phyloP scores from a whole-genome alignment of 2,113 vertebrate genomes.

The Protobothrops flavoviridis region DNA sequence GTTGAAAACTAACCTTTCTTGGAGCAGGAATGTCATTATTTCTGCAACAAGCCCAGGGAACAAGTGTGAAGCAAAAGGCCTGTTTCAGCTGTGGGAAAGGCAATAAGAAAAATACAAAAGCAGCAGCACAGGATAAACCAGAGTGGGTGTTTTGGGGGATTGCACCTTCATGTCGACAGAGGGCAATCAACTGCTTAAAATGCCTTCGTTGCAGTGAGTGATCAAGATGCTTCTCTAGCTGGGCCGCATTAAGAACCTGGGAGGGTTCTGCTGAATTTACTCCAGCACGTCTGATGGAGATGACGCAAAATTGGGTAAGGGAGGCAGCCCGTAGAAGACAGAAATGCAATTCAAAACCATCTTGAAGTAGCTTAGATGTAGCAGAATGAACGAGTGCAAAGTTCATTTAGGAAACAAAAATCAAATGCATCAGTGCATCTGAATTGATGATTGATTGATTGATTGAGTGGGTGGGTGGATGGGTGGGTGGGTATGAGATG shows the following conservation, averaged over 20 bases:
- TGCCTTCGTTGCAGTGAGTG: neutral
- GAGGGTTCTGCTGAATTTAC: neutral
- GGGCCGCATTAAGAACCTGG: neutral
- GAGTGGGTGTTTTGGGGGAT: neutral
- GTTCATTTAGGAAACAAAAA: neutral
- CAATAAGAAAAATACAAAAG: neutral
- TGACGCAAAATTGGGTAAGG: neutral
- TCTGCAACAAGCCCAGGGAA: neutral
- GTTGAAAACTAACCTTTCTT: neutral
- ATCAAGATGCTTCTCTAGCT: neutral
- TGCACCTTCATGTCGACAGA: neutral
- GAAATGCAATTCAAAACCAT: neutral
- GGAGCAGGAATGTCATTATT: neutral
- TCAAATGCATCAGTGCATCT: neutral
- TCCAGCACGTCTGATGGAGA: neutral
- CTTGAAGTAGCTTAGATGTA: neutral
- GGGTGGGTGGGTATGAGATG: too few species aligned
- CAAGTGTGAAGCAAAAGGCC: neutral
- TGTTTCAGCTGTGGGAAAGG: neutral
- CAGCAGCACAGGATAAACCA: neutral
- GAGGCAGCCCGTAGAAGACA: neutral
- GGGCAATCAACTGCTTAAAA: neutral
- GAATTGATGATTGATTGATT: neutral
- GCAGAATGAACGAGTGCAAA: neutral
- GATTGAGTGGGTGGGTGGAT: fast-evolving